Evolutionary conservation across 1,140 invertebrate species (phyloP).

Genomic region (Venustaconcha ellipsiformis): DNA sequence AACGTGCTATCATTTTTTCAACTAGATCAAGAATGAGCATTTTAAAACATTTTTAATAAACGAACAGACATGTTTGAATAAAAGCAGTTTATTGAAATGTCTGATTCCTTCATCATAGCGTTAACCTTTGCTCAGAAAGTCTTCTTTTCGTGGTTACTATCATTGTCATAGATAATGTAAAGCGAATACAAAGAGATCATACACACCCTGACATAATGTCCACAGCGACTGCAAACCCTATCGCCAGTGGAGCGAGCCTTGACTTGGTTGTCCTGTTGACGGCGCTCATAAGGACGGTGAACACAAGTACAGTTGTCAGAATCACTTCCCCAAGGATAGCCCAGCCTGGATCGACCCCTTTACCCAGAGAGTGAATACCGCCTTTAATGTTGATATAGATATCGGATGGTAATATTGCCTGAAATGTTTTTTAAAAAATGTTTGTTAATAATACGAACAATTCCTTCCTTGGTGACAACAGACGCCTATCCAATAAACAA

Average conservation of each 20-base stretch:
- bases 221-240: constrained; percentile 61
- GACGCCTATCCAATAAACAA: too few relatives aligned
- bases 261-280: constrained; percentile 50
- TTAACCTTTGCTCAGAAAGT: too few relatives aligned
- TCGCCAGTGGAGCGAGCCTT: constrained; percentile 58
- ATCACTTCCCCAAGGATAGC: constrained; percentile 59
- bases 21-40: too few relatives aligned
- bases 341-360: constrained; percentile 32
- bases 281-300: constrained; percentile 59
- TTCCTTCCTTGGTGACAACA: too few relatives aligned
- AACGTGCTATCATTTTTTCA: too few relatives aligned
- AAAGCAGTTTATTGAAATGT: too few relatives aligned
- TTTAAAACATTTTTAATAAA: too few relatives aligned
- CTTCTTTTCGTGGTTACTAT: too few relatives aligned
- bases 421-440: background rate
- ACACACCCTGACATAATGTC: constrained; percentile 61
- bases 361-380: constrained; percentile 33
- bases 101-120: too few relatives aligned
- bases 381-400: constrained; percentile 38
- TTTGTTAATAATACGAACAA: too few relatives aligned
- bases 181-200: background rate
- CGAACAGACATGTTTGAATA: too few relatives aligned
- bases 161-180: too few relatives aligned
- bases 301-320: constrained; percentile 60
- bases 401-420: constrained; percentile 42